Conservation (phyloP, 2,113 vertebrate species). For the Aptenodytes patagonicus region DNA sequence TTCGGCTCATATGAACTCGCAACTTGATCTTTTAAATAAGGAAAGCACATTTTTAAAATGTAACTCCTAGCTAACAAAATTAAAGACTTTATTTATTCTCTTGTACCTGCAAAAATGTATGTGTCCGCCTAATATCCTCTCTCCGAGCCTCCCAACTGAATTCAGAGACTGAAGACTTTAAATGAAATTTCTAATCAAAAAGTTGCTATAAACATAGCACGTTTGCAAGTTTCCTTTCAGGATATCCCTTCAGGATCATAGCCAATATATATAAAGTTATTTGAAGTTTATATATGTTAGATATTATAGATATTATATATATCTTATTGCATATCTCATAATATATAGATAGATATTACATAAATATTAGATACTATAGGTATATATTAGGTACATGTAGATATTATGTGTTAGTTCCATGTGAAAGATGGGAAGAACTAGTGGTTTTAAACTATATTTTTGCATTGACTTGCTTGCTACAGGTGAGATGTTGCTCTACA, state of each 20-base stretch:
- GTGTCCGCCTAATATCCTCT: neutral
- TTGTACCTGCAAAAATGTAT: neutral
- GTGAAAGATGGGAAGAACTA: neutral
- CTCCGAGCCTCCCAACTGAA: neutral
- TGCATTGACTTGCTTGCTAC: neutral
- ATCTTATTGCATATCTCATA: neutral
- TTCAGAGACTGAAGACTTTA: neutral
- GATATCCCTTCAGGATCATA: neutral
- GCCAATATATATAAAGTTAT: neutral
- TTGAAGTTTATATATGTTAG: neutral
- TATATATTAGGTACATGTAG: neutral
- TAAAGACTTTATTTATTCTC: neutral
- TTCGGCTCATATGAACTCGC: neutral
- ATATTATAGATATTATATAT: neutral
- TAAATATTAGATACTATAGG: neutral
- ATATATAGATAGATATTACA: neutral
- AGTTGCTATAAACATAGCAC: neutral
- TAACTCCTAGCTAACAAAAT: neutral
- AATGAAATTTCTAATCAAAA: neutral
- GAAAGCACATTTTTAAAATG: neutral
- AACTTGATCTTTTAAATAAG: neutral
- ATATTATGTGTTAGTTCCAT: neutral
- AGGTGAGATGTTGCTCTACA: neutral
- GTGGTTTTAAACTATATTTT: neutral
- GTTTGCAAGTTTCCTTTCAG: neutral